Conservation (phyloP, 2,113 vertebrate species). For the Prionailurus bengalensis region DNA sequence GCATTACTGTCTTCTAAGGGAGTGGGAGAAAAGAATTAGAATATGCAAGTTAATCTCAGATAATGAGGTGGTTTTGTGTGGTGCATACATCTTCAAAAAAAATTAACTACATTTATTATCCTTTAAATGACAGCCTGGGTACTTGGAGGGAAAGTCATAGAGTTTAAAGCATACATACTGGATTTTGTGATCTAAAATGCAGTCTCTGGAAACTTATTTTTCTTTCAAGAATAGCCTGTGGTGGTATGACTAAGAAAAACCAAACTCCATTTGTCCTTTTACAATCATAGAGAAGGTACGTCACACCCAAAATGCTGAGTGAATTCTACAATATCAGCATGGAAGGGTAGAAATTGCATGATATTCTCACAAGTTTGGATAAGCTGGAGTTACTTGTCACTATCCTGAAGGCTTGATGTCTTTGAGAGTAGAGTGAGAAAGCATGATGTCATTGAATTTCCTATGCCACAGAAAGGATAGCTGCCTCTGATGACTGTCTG, state of each 20-base stretch:
- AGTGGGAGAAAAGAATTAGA: slow-evolving; percentile 63
- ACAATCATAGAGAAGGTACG: background rate
- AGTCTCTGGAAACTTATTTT: slow-evolving; percentile 20
- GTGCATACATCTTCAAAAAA: slow-evolving; percentile 57
- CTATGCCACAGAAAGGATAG: background rate
- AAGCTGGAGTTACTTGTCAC: background rate
- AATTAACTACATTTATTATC: background rate
- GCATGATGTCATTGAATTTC: background rate
- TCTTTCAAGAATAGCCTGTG: background rate
- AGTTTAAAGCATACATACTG: background rate
- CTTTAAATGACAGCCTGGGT: background rate
- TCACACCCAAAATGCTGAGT: background rate
- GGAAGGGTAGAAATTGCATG: background rate
- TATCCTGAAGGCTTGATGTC: slow-evolving; percentile 26
- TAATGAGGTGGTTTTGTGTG: slow-evolving; percentile 71
- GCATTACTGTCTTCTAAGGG: slow-evolving; percentile 38
- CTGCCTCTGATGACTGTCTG: background rate
- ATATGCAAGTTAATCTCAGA: slow-evolving; percentile 72
- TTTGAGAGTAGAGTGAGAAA: background rate
- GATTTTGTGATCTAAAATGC: background rate
- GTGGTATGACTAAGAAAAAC: background rate
- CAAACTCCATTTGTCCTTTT: background rate
- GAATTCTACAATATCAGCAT: background rate
- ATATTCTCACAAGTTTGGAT: background rate
- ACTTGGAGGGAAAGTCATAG: background rate